Evolutionary conservation across 2,888 invertebrate genomes (phyloP).

Genomic region (Aspidapion aeneum): DNA sequence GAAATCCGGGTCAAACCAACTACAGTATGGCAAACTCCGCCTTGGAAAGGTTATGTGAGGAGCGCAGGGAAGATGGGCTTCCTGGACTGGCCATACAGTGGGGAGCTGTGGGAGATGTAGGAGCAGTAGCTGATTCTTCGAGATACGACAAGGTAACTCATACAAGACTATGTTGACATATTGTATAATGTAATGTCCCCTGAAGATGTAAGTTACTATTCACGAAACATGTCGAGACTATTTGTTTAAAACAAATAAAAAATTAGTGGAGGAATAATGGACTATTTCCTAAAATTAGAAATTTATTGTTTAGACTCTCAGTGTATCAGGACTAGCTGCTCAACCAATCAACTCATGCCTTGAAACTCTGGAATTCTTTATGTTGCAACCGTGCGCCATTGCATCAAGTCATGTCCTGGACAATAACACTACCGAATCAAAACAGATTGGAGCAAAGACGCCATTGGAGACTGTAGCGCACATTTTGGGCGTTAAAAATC

Average conservation of each 20-base stretch:
- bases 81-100: conserved; percentile 35
- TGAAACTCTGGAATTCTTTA: conserved; percentile 26
- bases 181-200: too few relatives aligned
- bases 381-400: conserved; percentile 26
- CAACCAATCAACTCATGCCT: conserved; percentile 29
- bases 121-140: conserved; percentile 19
- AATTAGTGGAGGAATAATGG: too few relatives aligned
- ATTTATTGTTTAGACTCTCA: conserved; percentile 13
- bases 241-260: too few relatives aligned
- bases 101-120: conserved; percentile 34
- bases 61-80: conserved; percentile 27
- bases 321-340: conserved; percentile 11
- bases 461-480: conserved; percentile 27
- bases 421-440: conserved; percentile 2
- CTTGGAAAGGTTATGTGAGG: conserved; percentile 34
- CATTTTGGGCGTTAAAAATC: conserved; percentile 31
- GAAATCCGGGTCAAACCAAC: conserved; percentile 34
- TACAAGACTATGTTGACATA: conserved; percentile 1
- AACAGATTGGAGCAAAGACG: conserved; percentile 14
- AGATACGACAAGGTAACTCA: conserved; percentile 23
- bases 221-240: too few relatives aligned
- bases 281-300: conserved; percentile 11
- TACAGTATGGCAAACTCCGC: conserved; percentile 35
- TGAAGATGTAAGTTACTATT: too few relatives aligned
- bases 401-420: conserved; percentile 25